Conservation (phyloP, 2,888 invertebrate species). For the Colostygia pectinataria region DNA sequence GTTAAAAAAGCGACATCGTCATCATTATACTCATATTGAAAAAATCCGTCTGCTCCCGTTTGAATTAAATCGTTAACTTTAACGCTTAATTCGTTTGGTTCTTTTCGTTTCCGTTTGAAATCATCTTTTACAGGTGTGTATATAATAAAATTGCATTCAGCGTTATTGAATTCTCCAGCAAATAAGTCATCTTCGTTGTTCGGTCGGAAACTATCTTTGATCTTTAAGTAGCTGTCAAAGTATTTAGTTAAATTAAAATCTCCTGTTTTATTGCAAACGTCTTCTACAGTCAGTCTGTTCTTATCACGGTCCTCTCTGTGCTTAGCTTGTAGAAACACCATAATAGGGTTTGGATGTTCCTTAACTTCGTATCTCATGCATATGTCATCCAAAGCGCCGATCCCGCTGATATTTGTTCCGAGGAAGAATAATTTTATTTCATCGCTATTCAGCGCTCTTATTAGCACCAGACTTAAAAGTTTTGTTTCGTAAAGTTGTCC, state of each 20-base stretch:
- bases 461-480: conserved; percentile 41
- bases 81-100: conserved; percentile 22
- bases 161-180: neutral
- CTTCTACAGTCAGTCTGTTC: conserved; percentile 4
- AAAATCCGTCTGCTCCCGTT: conserved; percentile 34
- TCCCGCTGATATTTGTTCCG: conserved; percentile 20
- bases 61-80: conserved; percentile 39
- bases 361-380: conserved; percentile 32
- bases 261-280: neutral
- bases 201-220: neutral
- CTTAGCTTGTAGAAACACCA: conserved; percentile 39
- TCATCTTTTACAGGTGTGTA: conserved; percentile 32
- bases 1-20: conserved; percentile 37
- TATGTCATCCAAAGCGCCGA: conserved; percentile 42
- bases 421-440: conserved; percentile 11
- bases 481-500: conserved; percentile 42
- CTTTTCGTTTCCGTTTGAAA: conserved; percentile 34
- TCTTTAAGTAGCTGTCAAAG: conserved; percentile 10
- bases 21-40: conserved; percentile 41
- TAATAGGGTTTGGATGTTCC: conserved; percentile 17
- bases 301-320: conserved; percentile 7
- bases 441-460: conserved; percentile 27
- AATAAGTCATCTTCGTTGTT: conserved; percentile 2
- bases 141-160: conserved; percentile 9
- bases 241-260: conserved; percentile 13